Conservation (phyloP, 2,888 invertebrate genomes). For the Pediacus dermestoides region DNA sequence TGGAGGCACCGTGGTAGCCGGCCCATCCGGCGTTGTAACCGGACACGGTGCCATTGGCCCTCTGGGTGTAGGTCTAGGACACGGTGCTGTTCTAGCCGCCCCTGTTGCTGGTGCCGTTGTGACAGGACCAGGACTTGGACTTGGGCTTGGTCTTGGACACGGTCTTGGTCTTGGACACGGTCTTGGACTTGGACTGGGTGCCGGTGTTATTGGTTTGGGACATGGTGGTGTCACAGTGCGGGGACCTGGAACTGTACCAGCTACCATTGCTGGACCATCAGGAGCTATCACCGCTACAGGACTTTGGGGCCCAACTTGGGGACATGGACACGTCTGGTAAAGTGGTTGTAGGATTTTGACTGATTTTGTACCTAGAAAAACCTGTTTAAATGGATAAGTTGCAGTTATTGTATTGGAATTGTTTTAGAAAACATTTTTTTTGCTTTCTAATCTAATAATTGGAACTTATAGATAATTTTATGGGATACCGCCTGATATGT, state of each 20-base stretch:
- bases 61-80: conserved; percentile 1
- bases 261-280: conserved; percentile 36
- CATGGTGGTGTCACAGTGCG: conserved; percentile 28
- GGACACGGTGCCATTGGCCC: background rate
- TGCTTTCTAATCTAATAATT: too few relatives aligned
- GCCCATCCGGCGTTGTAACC: background rate
- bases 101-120: background rate
- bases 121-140: background rate
- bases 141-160: background rate
- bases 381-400: too few relatives aligned
- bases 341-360: too few relatives aligned
- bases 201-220: conserved; percentile 12
- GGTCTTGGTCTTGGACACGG: too few relatives aligned
- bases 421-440: too few relatives aligned
- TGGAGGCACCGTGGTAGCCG: background rate
- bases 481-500: too few relatives aligned
- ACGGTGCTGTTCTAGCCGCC: conserved; percentile 1
- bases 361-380: too few relatives aligned
- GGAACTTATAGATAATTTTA: too few relatives aligned
- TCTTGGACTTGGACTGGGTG: too few relatives aligned
- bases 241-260: conserved; percentile 38
- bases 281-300: conserved; percentile 42
- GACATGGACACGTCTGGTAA: too few relatives aligned
- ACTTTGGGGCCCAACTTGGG: conserved; percentile 44
- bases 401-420: too few relatives aligned